These are phyloP conservation scores for Cryptus viduatorius DNA, from an alignment of 2,888 invertebrate species.

Conservation along the genomic window DNA sequence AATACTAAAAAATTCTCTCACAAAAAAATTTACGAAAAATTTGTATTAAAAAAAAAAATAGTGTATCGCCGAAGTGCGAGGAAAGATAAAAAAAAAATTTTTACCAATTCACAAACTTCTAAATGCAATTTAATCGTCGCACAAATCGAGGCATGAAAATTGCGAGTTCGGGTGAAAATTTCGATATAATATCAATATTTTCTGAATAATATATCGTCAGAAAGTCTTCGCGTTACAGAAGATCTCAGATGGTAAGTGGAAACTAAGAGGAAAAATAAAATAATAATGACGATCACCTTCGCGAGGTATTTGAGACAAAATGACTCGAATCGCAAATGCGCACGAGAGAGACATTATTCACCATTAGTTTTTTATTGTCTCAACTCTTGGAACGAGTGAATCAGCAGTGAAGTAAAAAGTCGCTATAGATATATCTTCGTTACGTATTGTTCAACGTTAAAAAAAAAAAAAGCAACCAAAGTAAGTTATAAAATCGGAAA, in stretches of 20 bases:
- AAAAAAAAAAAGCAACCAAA: too few species aligned
- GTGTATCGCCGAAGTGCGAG: neutral
- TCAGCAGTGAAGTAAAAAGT: too few species aligned
- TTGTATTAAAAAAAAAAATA: neutral
- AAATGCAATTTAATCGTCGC: constrained; percentile 24
- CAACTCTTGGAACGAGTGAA: neutral
- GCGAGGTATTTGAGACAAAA: neutral
- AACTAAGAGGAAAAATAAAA: neutral
- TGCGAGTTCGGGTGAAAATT: constrained; percentile 14
- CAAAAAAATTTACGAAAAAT: neutral
- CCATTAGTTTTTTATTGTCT: neutral
- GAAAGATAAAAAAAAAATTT: neutral
- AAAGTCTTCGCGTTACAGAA: constrained; percentile 9
- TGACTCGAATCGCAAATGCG: neutral
- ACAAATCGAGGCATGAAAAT: neutral
- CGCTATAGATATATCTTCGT: too few species aligned
- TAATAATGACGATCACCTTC: constrained; percentile 9
- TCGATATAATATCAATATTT: constrained; percentile 15
- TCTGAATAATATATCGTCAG: neutral
- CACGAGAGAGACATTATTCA: neutral
- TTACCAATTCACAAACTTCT: neutral
- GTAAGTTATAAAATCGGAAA: too few species aligned
- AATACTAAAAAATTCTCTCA: neutral
- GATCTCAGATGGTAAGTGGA: constrained; percentile 60
- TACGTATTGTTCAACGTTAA: too few species aligned